A percentile compares a stretch with the other conserved stretches of the same genome.
Evolutionary conservation across 2,888 invertebrate genomes (phyloP).

Genomic region (Acronicta leporina): DNA sequence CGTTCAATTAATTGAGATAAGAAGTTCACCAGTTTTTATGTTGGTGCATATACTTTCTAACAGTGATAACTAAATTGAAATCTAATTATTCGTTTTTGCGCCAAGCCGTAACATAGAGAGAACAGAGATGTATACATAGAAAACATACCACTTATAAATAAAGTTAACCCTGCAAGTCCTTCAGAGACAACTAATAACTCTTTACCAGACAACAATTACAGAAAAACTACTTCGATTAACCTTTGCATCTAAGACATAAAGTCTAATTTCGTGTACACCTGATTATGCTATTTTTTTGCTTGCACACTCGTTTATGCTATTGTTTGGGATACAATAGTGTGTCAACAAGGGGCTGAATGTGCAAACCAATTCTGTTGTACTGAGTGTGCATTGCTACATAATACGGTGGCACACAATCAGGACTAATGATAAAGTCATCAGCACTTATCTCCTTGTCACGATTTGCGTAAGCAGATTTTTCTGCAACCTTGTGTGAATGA

Average conservation of each 20-base stretch:
- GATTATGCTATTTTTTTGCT: constrained; percentile 48
- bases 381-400: constrained; percentile 39
- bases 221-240: constrained; percentile 12
- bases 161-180: constrained; percentile 32
- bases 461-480: constrained; percentile 32
- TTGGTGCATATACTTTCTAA: no score
- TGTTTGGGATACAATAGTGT: constrained; percentile 70
- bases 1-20: no score
- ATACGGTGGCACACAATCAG: constrained; percentile 31
- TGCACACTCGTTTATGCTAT: constrained; percentile 55
- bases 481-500: no score
- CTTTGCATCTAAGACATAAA: constrained; percentile 24
- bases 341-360: constrained; percentile 66
- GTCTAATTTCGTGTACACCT: constrained; percentile 36
- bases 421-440: constrained; percentile 48
- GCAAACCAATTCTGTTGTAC: constrained; percentile 60
- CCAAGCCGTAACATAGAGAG: no score
- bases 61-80: no score
- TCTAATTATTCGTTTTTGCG: no score
- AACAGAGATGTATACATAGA: no score
- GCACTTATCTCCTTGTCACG: constrained; percentile 17
- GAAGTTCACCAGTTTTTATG: no score
- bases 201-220: constrained; percentile 11
- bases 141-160: constrained; percentile 12
- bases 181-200: constrained; percentile 21